These are phyloP conservation scores for Saccopteryx bilineata DNA, from an alignment of 2,113 vertebrate species.

Conservation along the genomic window DNA sequence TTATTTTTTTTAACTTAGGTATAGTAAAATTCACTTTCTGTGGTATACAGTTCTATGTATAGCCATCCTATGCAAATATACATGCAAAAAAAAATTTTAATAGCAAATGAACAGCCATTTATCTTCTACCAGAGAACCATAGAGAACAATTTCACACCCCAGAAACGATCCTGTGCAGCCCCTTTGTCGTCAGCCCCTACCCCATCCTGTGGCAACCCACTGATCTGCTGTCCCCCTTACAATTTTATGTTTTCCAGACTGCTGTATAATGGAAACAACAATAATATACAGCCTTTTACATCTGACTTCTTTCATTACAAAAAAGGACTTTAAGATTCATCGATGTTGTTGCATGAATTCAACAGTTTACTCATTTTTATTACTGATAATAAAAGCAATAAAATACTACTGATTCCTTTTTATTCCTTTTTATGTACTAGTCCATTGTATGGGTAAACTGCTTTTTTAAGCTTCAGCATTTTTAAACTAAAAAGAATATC, in stretches of 20 bases:
- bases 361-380: background rate
- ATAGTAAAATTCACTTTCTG: background rate
- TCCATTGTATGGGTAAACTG: background rate
- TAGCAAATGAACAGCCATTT: background rate
- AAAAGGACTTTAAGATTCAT: background rate
- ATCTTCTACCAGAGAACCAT: background rate
- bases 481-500: background rate
- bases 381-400: background rate
- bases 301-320: conserved; percentile 32
- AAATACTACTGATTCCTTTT: background rate
- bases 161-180: background rate
- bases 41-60: background rate
- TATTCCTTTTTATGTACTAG: background rate
- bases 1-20: background rate
- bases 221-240: background rate
- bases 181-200: background rate
- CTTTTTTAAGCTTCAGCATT: background rate
- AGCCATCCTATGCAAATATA: background rate
- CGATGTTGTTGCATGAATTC: background rate
- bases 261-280: background rate
- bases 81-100: background rate
- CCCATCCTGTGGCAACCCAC: background rate
- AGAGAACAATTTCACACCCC: background rate
- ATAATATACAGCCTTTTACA: background rate
- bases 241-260: conserved; percentile 5